Conservation (phyloP, 1,140 invertebrate genomes). For the Temnothorax curvispinosus region DNA sequence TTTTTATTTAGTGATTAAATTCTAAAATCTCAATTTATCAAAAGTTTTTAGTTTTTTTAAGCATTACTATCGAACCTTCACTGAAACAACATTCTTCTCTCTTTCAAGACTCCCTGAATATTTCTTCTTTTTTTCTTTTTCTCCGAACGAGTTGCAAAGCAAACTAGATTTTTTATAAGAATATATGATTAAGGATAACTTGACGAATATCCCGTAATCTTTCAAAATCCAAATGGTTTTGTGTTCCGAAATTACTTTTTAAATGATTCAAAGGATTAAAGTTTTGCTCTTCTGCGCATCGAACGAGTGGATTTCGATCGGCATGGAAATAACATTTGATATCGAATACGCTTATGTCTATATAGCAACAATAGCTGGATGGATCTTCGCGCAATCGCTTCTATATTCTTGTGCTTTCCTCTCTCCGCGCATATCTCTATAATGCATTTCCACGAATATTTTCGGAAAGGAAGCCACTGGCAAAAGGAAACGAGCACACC, state of each 20-base stretch:
- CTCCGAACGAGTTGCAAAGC: not conserved
- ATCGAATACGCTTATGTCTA: not conserved
- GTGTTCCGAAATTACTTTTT: slow-evolving; percentile 17
- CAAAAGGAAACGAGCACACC: slow-evolving; percentile 48
- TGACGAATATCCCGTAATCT: slow-evolving; percentile 20
- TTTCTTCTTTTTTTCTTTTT: not conserved
- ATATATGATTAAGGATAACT: not conserved
- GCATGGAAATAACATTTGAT: slow-evolving; percentile 22
- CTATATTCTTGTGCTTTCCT: slow-evolving; percentile 1
- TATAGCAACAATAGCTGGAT: not conserved
- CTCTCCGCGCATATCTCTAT: too few species aligned
- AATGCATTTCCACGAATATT: not conserved
- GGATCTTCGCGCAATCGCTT: not conserved
- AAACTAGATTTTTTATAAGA: not conserved
- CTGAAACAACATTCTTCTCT: not conserved
- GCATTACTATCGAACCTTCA: not conserved
- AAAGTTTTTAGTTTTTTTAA: not conserved
- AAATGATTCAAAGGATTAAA: slow-evolving; percentile 23
- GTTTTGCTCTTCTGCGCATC: not conserved
- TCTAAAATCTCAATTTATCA: not conserved
- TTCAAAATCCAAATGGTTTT: slow-evolving; percentile 3
- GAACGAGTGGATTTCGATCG: slow-evolving; percentile 5
- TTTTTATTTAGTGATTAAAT: not conserved
- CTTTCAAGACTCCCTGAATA: not conserved
- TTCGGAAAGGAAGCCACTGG: slow-evolving; percentile 17